Percentiles rank a stretch among this genome's conserved stretches.
Evolutionary conservation across 2,113 vertebrate genomes (phyloP).

Genomic region (Saguinus midas): DNA sequence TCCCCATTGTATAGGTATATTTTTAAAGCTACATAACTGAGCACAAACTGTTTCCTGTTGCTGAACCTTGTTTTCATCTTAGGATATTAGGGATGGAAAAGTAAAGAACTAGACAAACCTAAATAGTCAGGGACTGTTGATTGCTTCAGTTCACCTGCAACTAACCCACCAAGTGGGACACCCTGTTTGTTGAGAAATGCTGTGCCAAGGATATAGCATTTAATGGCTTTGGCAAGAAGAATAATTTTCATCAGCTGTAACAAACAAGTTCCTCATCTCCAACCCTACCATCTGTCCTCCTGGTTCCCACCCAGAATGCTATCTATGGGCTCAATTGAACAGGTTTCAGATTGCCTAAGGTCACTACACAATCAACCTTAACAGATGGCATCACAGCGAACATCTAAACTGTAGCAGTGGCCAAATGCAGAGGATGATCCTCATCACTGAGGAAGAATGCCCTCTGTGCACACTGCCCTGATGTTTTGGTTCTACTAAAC

Average conservation of each 20-base stretch:
- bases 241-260: slow-evolving; percentile 79
- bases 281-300: slow-evolving; percentile 78
- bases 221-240: slow-evolving; percentile 78
- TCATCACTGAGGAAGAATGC: slow-evolving; percentile 66
- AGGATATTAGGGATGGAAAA: not conserved
- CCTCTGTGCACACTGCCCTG: slow-evolving; percentile 39
- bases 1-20: not conserved
- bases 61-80: slow-evolving; percentile 27
- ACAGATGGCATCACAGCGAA: slow-evolving; percentile 77
- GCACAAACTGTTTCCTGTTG: not conserved
- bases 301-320: slow-evolving; percentile 76
- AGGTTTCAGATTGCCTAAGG: slow-evolving; percentile 80
- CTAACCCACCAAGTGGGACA: slow-evolving; percentile 60
- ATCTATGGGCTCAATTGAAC: slow-evolving; percentile 68
- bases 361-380: slow-evolving; percentile 78
- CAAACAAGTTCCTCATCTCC: slow-evolving; percentile 80
- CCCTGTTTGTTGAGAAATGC: slow-evolving; percentile 68
- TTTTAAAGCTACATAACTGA: slow-evolving; percentile 27
- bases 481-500: slow-evolving; percentile 63
- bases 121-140: slow-evolving; percentile 36
- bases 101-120: slow-evolving; percentile 10
- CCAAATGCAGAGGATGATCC: slow-evolving; percentile 75
- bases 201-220: slow-evolving; percentile 73
- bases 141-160: slow-evolving; percentile 66
- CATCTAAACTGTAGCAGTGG: slow-evolving; percentile 74